Base-by-base conservation (phyloP, 2,888 invertebrate species). In the Epirrita christyi region DNA sequence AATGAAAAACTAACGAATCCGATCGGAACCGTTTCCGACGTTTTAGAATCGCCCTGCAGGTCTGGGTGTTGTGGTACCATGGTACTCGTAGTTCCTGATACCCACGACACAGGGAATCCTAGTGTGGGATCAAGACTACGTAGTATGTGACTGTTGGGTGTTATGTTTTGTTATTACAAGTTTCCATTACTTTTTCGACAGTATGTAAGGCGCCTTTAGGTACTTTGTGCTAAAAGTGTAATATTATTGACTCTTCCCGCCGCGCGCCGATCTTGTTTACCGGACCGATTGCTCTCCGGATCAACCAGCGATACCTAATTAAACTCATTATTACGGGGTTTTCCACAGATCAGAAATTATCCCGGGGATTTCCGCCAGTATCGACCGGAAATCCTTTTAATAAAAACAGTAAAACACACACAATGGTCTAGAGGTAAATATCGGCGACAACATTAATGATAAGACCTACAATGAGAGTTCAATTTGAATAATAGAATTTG, bases 251-350 rank as follows among this genome's bases (percentile, higher is more conserved):
- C 11, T 10, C 32, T 21, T 21, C 21, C 21, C 21, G 21, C 32
- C 32, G 28, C 6, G 1, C 8, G 7, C 8, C 42, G 42, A n/a
- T 21, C 42, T 0, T 5, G 10, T 42, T 14, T 14, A 29, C 48
- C 10, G 29, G 40, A 29, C 8, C 29, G 48, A 40, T 40, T 40
- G 29, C 14, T 28, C 28, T 13, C 38, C 38, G 38, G 27, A 28
- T n/a, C n/a, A 27, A 6, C 36, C 29, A 44, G 29, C 29, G 29
- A 38, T 7, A 14, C 29, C 44, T 44, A 11, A 28, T 43, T 28
- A 37, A 38, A 9, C 44, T 29, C 15, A 51, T 51, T 38, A 51
- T 46, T 32, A 40, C 28, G 32, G 27, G 32, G 15, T 40, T 38
- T n/a, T 21, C 11, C 21, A 4, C 52, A 32, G 11, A 21, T 21